Base-by-base conservation (phyloP, 1,140 invertebrate species). In the Nomia melanderi region DNA sequence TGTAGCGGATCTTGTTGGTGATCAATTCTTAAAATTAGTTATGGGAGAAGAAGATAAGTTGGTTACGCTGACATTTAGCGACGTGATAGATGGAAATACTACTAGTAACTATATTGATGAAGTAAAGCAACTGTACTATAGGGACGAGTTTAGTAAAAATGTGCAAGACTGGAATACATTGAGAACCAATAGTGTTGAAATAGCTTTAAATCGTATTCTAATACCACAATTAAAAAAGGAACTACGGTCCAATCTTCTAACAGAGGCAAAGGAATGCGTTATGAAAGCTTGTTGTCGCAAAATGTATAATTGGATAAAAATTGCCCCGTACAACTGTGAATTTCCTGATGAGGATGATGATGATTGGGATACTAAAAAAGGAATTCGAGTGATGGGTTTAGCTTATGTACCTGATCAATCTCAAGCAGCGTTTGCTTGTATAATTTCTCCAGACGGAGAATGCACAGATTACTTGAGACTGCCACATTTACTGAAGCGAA, bases 91-190 rank as follows among this genome's bases (percentile, higher is more conserved):
- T 79, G 97, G 96, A 1, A 96, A 96, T 82, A 96, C 95, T 0
- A 93, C 93, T 0, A 88, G 27, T 76, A 93, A 94, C 2, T 99
- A 98, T 88, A 93, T 98, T 17, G 97, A 98, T 69, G 98, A 99
- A 93, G 95, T 98, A 50, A 97, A 98, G 85, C 96, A 97, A 76
- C 92, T 99, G 0, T 99, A 98, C 89, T 96, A 97, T 77, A 95
- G 95, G 87, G 99, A 99, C 93, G 99, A 99, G 90, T 99, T 98
- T 90, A 98, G 97, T 85, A 97, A 98, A 83, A 96, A 96, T 82
- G 98, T 99, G 0, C 96, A 99, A 88, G 97, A 98, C 77, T 99
- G 99, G 99, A 99, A 99, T 90, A 93, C 95, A 0, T 88, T 99
- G 60, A 93, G 99, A 41, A 95, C 95, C 0, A 95, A 98, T 82